Conservation (phyloP, 1,140 invertebrate genomes). For the Drosophila parvula region DNA sequence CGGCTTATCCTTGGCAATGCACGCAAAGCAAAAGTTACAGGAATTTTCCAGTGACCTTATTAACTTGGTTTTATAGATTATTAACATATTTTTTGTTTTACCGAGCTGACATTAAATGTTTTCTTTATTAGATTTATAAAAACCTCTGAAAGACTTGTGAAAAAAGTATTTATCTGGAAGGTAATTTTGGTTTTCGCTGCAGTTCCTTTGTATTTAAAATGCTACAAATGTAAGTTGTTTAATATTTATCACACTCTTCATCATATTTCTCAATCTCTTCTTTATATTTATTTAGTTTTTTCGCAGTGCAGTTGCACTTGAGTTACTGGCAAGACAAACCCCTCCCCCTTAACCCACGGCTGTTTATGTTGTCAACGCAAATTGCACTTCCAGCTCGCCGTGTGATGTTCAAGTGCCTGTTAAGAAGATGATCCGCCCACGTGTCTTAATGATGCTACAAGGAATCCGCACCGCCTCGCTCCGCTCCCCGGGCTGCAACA, state of each 20-base stretch:
- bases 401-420: conserved; percentile 80
- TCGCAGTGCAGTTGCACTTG: conserved; percentile 22
- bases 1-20: conserved; percentile 53
- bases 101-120: not conserved
- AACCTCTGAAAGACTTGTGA: not conserved
- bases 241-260: no score
- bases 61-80: no score
- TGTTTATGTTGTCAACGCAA: conserved; percentile 68
- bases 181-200: not conserved
- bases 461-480: not conserved
- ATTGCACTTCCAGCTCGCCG: conserved; percentile 72
- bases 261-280: not conserved
- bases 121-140: not conserved
- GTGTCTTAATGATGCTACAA: conserved; percentile 78
- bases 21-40: not conserved
- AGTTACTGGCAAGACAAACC: conserved; percentile 15
- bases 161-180: not conserved
- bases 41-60: not conserved
- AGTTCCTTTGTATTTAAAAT: not conserved
- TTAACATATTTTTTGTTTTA: not conserved
- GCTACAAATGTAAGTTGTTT: no score
- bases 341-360: conserved; percentile 5
- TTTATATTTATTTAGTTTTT: not conserved
- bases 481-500: conserved; percentile 38
- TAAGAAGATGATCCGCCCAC: conserved; percentile 67